Percentiles rank a stretch among this genome's conserved stretches.
phyloP scores from a whole-genome alignment of 2,113 vertebrate species.

The Pyrgilauda ruficollis region DNA sequence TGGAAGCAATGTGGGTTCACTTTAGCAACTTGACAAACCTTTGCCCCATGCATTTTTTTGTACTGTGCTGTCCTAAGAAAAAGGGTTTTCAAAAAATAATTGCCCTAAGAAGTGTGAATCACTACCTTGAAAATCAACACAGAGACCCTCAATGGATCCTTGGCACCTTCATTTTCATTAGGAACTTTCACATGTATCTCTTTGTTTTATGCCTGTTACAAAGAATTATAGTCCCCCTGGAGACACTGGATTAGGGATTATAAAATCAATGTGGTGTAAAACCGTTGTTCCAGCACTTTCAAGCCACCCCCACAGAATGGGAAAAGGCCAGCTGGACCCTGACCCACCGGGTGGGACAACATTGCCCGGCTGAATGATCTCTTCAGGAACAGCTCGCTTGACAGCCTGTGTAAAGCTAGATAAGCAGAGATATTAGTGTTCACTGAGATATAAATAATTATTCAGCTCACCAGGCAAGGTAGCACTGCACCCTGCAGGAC shows the following conservation, averaged over 20 bases:
- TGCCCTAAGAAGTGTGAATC: background rate
- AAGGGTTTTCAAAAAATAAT: slow-evolving; percentile 12
- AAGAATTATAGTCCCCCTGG: slow-evolving; percentile 48
- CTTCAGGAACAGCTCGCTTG: slow-evolving; percentile 20
- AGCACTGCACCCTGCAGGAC: slow-evolving; percentile 48
- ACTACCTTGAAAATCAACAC: slow-evolving; percentile 12
- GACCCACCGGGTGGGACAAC: slow-evolving; percentile 22
- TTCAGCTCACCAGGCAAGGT: slow-evolving; percentile 56
- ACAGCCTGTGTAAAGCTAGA: slow-evolving; percentile 64
- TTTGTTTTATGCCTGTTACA: slow-evolving; percentile 59
- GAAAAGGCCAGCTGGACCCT: slow-evolving; percentile 33
- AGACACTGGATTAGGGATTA: slow-evolving; percentile 67
- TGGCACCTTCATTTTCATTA: slow-evolving; percentile 38
- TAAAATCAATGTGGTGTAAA: slow-evolving; percentile 65
- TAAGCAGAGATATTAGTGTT: slow-evolving; percentile 52
- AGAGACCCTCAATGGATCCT: slow-evolving; percentile 8
- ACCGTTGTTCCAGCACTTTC: slow-evolving; percentile 56
- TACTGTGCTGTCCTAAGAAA: background rate
- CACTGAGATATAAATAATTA: slow-evolving; percentile 70
- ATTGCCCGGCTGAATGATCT: background rate
- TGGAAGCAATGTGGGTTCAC: background rate
- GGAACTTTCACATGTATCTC: slow-evolving; percentile 59
- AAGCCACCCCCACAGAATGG: slow-evolving; percentile 43
- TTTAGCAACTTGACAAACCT: background rate
- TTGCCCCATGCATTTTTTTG: background rate